Conservation (phyloP, 2,888 invertebrate genomes). For the Lysandra bellargus region DNA sequence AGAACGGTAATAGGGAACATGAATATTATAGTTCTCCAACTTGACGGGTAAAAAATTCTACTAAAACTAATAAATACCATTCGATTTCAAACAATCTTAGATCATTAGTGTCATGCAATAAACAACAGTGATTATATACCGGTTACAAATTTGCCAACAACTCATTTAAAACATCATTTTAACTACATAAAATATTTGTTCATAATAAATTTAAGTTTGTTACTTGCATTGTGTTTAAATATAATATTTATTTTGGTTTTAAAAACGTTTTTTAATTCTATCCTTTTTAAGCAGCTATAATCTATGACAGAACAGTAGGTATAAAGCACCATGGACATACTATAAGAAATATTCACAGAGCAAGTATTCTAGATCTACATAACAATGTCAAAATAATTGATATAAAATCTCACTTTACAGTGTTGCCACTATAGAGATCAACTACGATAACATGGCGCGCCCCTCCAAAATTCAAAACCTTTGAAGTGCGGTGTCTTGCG, state of each 20-base stretch:
- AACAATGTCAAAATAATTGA: background rate
- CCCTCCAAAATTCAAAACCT: no score
- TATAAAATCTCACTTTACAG: slow-evolving; percentile 7
- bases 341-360: background rate
- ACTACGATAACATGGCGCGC: no score
- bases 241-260: slow-evolving; percentile 9
- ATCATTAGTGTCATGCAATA: background rate
- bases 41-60: background rate
- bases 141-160: background rate
- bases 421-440: background rate
- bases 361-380: background rate
- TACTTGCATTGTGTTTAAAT: background rate
- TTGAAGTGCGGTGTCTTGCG: no score
- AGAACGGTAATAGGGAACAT: no score
- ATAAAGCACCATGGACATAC: background rate
- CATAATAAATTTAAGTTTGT: background rate
- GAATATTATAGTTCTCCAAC: no score
- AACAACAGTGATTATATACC: background rate
- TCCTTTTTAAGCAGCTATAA: background rate
- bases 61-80: background rate
- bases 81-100: background rate
- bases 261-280: background rate
- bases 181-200: background rate
- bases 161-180: background rate
- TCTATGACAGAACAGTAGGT: background rate